Conservation (phyloP, 35 echinoderm and acorn worm genomes). For the Patiria miniata region DNA sequence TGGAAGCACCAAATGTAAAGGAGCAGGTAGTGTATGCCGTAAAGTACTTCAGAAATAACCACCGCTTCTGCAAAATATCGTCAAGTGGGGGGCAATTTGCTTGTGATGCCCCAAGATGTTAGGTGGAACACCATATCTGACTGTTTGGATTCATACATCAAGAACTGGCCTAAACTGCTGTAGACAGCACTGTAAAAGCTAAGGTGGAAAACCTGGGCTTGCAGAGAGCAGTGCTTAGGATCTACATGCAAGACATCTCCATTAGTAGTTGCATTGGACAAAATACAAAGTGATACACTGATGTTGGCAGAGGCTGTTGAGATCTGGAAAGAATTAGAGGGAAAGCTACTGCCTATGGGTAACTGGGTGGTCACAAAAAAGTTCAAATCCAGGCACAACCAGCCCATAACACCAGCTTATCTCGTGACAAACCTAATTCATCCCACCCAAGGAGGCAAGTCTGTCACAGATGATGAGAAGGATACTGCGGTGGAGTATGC, state of each 20-base stretch:
- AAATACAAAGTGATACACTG: too few relatives aligned
- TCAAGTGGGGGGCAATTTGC: conserved; percentile 17
- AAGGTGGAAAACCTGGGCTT: conserved; percentile 48
- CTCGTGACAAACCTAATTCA: conserved; percentile 29
- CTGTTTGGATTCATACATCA: conserved; percentile 33
- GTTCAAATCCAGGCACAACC: conserved; percentile 2
- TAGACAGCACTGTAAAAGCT: conserved; percentile 11
- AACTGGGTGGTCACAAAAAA: background rate
- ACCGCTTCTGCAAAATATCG: conserved; percentile 17
- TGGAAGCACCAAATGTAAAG: conserved; percentile 39
- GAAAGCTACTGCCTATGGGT: conserved; percentile 10
- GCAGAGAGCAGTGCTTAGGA: conserved; percentile 21
- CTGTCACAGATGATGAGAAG: conserved; percentile 29
- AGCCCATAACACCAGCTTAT: conserved; percentile 46
- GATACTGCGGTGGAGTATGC: conserved; percentile 39
- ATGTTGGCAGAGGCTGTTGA: too few relatives aligned
- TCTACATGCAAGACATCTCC: too few relatives aligned
- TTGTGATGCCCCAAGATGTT: conserved; percentile 42
- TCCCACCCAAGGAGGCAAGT: background rate
- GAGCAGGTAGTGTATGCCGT: conserved; percentile 48
- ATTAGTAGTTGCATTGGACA: too few relatives aligned
- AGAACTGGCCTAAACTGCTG: conserved; percentile 36
- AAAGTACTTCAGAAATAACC: conserved; percentile 46
- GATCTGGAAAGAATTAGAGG: conserved; percentile 29
- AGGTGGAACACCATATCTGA: conserved; percentile 33